These are phyloP conservation scores for Sclerurus mexicanus DNA, from an alignment of 2,113 vertebrate species.

Conservation along the genomic window DNA sequence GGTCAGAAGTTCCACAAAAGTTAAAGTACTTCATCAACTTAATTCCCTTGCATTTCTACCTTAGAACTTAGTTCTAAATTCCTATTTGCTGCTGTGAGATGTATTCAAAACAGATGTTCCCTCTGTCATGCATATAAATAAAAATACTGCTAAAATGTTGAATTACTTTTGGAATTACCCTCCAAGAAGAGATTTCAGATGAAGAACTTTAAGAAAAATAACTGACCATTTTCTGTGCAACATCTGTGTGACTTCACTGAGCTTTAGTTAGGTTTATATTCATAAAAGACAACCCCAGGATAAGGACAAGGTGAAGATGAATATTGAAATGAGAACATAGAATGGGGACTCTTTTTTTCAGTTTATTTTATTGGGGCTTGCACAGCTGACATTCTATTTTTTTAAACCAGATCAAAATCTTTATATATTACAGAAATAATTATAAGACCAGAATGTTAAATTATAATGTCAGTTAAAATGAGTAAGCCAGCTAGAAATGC, in stretches of 20 bases:
- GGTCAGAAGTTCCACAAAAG: neutral
- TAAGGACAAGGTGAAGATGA: neutral
- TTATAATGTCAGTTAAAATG: neutral
- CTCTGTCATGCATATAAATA: neutral
- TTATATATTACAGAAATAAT: neutral
- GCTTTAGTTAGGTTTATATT: neutral
- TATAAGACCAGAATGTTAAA: neutral
- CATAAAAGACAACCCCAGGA: neutral
- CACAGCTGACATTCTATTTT: neutral
- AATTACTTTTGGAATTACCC: neutral
- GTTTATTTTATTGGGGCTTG: neutral
- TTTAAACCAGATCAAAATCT: neutral
- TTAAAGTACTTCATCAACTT: neutral
- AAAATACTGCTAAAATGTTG: neutral
- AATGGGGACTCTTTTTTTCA: neutral
- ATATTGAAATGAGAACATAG: neutral
- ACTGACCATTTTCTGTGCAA: neutral
- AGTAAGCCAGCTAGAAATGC: neutral
- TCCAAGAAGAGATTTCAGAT: neutral
- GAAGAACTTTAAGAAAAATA: neutral
- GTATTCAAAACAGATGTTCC: neutral
- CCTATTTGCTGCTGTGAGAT: neutral
- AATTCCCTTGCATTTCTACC: neutral
- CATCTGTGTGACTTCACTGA: neutral
- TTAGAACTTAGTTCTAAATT: neutral